Percentiles rank a stretch among this genome's conserved stretches.
These are phyloP conservation scores for Molorchus minor DNA, from an alignment of 2,888 invertebrate species.

Conservation along the genomic window DNA sequence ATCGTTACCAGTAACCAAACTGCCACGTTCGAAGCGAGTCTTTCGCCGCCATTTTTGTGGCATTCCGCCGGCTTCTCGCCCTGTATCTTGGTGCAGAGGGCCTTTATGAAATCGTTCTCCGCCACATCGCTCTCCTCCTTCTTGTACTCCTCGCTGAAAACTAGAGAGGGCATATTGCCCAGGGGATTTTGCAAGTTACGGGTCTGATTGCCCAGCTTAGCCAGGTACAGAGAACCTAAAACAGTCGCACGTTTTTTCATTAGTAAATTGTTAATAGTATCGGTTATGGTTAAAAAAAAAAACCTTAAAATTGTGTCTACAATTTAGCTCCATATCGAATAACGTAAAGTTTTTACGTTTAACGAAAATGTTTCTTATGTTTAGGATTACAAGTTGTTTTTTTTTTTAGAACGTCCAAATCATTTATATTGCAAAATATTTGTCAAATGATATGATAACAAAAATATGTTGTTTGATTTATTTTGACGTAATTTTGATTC, in stretches of 20 bases:
- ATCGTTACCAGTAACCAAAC: conserved; percentile 29
- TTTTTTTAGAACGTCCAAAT: not conserved
- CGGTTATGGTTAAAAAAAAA: not conserved
- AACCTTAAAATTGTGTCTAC: not conserved
- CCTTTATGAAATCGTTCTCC: conserved; percentile 41
- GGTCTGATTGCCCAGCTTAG: conserved; percentile 42
- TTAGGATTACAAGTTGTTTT: not conserved
- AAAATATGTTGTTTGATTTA: too few relatives aligned
- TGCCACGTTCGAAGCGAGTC: conserved; percentile 28
- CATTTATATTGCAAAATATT: not conserved
- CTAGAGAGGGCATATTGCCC: conserved; percentile 34
- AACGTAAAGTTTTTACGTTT: not conserved
- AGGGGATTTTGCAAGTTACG: conserved; percentile 33
- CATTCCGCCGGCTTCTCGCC: conserved; percentile 42
- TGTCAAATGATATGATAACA: not conserved
- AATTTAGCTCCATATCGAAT: conserved; percentile 11
- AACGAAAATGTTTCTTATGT: not conserved
- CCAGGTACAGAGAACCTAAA: conserved; percentile 41
- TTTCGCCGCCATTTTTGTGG: conserved; percentile 26
- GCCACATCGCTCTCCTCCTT: conserved; percentile 42
- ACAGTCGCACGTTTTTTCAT: conserved; percentile 10
- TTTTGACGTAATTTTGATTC: too few relatives aligned
- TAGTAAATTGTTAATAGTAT: conserved; percentile 9
- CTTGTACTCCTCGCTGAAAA: conserved; percentile 43
- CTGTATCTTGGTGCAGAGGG: conserved; percentile 41